Evolutionary conservation across 2,888 invertebrate genomes (phyloP).

Genomic region (Drosophila kambysellisi): DNA sequence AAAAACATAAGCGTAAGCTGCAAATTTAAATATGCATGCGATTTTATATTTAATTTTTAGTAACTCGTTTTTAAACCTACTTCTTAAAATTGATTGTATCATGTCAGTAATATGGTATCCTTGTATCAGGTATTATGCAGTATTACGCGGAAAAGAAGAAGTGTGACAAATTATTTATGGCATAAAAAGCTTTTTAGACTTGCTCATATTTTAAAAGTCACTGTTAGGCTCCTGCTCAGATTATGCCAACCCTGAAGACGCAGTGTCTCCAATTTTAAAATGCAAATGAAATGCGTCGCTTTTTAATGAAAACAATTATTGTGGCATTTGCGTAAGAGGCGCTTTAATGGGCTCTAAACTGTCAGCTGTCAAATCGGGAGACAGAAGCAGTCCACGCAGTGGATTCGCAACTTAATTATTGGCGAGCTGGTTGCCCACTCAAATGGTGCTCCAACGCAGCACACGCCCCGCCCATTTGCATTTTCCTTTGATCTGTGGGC

Average conservation of each 20-base stretch:
- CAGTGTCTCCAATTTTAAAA: conserved; percentile 40
- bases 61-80: background rate
- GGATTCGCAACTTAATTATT: conserved; percentile 75
- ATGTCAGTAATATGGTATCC: background rate
- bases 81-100: background rate
- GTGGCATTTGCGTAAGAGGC: conserved; percentile 76
- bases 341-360: conserved; percentile 78
- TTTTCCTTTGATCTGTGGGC: conserved; percentile 75
- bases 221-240: background rate
- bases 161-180: background rate
- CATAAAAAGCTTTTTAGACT: background rate
- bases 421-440: conserved; percentile 57
- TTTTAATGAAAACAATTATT: conserved; percentile 81
- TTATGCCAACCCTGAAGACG: background rate
- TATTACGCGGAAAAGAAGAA: background rate
- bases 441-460: conserved; percentile 36
- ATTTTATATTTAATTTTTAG: background rate
- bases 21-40: background rate
- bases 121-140: background rate
- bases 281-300: conserved; percentile 64
- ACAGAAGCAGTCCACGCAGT: conserved; percentile 22
- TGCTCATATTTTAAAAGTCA: background rate
- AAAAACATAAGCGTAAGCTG: background rate
- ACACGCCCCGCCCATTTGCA: conserved; percentile 70
- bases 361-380: conserved; percentile 24